A percentile compares a stretch with the other conserved stretches of the same genome.
phyloP scores from a whole-genome alignment of 2,888 invertebrate species.

The Trypoxylon attenuatum region DNA sequence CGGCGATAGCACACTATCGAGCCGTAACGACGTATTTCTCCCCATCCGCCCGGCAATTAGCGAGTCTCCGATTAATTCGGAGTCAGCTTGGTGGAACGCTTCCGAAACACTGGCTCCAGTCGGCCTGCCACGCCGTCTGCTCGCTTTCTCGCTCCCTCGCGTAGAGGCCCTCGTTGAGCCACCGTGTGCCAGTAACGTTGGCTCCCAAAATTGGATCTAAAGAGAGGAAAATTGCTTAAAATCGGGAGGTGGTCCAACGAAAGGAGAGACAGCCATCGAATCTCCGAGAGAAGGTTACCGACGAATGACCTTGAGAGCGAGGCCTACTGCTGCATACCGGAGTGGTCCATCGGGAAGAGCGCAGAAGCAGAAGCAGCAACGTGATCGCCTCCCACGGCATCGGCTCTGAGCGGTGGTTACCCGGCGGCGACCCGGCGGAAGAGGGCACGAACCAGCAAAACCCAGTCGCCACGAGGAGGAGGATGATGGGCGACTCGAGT shows the following conservation, averaged over 20 bases:
- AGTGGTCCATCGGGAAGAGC: neutral
- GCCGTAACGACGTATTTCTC: constrained; percentile 19
- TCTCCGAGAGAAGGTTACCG: constrained; percentile 5
- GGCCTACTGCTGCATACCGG: neutral
- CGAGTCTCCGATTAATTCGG: constrained; percentile 17
- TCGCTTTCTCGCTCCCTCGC: too few relatives aligned
- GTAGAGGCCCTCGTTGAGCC: too few relatives aligned
- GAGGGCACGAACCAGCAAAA: neutral
- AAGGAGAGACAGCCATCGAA: neutral
- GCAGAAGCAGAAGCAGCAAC: too few relatives aligned
- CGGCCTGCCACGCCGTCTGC: neutral
- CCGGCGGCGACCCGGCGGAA: neutral
- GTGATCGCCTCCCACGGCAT: too few relatives aligned
- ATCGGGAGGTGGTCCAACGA: neutral
- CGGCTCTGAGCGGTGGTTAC: too few relatives aligned
- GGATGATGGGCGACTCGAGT: constrained; percentile 38
- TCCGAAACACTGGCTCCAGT: constrained; percentile 1
- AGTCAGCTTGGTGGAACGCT: neutral
- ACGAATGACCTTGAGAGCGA: constrained; percentile 25
- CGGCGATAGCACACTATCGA: constrained; percentile 29
- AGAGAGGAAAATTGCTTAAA: neutral
- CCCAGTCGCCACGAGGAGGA: neutral
- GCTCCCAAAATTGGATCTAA: neutral
- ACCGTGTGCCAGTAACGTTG: too few relatives aligned
- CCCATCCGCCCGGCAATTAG: constrained; percentile 15